These are phyloP conservation scores for Hapalemur alaotrensis DNA, from an alignment of 2,797 vertebrate species.

Conservation along the genomic window DNA sequence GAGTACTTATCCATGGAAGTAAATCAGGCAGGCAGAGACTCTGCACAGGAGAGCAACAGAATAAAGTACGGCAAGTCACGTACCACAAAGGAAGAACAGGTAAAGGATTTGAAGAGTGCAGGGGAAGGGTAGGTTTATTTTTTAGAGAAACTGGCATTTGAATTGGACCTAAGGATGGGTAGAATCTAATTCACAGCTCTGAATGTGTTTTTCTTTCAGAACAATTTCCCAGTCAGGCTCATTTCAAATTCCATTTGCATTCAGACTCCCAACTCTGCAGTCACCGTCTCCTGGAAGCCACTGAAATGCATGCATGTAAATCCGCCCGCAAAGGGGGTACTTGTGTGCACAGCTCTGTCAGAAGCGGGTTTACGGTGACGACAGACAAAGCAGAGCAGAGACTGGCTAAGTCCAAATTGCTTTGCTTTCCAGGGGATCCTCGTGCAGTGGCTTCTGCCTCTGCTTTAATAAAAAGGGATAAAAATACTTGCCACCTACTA, in stretches of 20 bases:
- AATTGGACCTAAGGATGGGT: not conserved
- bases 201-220: conserved; percentile 14
- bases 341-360: not conserved
- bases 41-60: not conserved
- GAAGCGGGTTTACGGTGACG: not conserved
- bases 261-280: not conserved
- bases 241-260: conserved; percentile 15
- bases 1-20: not conserved
- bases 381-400: not conserved
- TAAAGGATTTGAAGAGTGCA: not conserved
- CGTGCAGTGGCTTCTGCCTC: conserved; percentile 1
- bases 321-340: not conserved
- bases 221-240: not conserved
- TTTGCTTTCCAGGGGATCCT: not conserved
- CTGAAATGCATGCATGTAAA: not conserved
- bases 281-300: not conserved
- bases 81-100: not conserved
- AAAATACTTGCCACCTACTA: conserved; percentile 70
- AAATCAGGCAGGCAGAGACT: not conserved
- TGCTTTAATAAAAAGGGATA: conserved; percentile 47
- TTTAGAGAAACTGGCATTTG: not conserved
- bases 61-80: not conserved
- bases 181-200: not conserved
- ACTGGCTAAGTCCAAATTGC: not conserved
- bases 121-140: not conserved